Base-by-base conservation (phyloP, 2,888 invertebrate genomes). In the Drosophila eohydei region DNA sequence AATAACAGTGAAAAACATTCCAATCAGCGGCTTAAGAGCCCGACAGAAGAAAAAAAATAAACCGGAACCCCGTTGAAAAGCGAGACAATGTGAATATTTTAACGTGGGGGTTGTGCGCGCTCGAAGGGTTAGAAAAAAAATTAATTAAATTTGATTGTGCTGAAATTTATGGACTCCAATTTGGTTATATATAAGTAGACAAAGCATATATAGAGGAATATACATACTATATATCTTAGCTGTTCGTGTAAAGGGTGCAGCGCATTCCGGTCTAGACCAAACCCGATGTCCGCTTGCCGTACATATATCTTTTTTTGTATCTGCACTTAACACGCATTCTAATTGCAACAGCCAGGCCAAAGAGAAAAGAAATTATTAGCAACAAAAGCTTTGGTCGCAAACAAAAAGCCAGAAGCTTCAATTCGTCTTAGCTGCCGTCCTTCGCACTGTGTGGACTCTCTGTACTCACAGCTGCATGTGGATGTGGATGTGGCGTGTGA, bases 261-360 rank as follows among this genome's bases (percentile, higher is more conserved):
- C 54, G 51, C 52, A 79, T 56, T 56, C 52, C 59, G n/a, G 65
- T 70, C 56, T 74, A 61, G 75, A 56, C 51, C 50, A 56, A 60
- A 48, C 61, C 34, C 54, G 30, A 5, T 30, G 41, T 55, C 52
- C 14, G 30, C 26, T 9, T 41, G 16, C 8, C 48, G 32, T 28
- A 46, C 11, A 77, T 79, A 81, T 74, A 65, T 71, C 65, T 64
- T 59, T 64, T 64, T 58, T 66, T 56, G 55, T 73, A 58, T 80
- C 80, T 86, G 81, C 91, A 90, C 90, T 91, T 91, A 91, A 91
- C 91, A 91, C 91, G 92, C 91, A 91, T 91, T 91, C 91, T 92
- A 91, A 92, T 91, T 91, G 92, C 92, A 89, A 79, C 64, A 65
- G 75, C 52, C 57, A 32, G 50, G 36, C 52, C 75, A 56, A 55